phyloP scores from a whole-genome alignment of 1,140 invertebrate genomes.

The Ooceraea biroi region DNA sequence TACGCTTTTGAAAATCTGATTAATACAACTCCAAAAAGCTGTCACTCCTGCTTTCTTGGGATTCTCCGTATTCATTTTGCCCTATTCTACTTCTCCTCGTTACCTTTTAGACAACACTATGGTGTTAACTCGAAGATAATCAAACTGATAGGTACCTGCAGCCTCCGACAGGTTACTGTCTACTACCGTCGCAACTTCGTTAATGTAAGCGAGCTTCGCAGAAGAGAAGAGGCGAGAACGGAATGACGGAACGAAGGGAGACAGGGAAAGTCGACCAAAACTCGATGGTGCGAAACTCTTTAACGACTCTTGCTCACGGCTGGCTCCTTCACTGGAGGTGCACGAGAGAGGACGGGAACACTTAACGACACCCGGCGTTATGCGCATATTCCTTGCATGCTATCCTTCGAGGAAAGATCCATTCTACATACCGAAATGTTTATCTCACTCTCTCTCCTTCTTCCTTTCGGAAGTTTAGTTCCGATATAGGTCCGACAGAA shows the following conservation, averaged over 20 bases:
- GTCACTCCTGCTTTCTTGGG: background rate
- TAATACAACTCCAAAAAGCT: slow-evolving; percentile 9
- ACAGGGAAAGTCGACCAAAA: slow-evolving; percentile 34
- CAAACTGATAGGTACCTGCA: slow-evolving; percentile 41
- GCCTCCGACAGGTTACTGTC: slow-evolving; percentile 33
- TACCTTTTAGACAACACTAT: slow-evolving; percentile 29
- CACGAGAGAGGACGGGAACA: slow-evolving; percentile 22
- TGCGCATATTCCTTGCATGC: slow-evolving; percentile 26
- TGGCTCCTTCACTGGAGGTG: slow-evolving; percentile 26
- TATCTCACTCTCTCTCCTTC: too few species aligned
- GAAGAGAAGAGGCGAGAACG: background rate
- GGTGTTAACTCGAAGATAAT: slow-evolving; percentile 55
- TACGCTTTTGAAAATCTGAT: background rate
- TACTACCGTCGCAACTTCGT: slow-evolving; percentile 55
- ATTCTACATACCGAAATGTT: slow-evolving; percentile 4
- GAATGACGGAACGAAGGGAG: background rate
- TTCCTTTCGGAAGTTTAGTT: background rate
- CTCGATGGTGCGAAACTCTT: slow-evolving; percentile 64
- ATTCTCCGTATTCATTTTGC: background rate
- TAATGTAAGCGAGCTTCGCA: slow-evolving; percentile 53
- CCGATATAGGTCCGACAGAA: background rate
- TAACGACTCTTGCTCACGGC: slow-evolving; percentile 64
- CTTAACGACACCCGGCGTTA: slow-evolving; percentile 13
- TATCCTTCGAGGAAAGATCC: background rate
- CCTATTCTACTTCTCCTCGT: background rate